phyloP scores from a whole-genome alignment of 2,113 vertebrate genomes.

The Engystomops pustulosus region DNA sequence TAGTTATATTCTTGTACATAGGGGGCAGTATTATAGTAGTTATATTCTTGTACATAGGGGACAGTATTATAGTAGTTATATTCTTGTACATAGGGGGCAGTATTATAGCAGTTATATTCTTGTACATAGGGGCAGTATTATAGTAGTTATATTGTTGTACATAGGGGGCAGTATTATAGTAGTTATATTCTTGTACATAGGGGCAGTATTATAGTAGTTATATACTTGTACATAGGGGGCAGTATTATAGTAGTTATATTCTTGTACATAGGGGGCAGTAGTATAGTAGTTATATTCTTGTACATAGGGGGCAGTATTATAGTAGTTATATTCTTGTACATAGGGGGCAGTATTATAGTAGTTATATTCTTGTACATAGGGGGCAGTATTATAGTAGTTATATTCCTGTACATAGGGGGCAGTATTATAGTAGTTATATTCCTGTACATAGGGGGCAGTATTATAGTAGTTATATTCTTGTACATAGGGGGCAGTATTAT shows the following conservation, averaged over 20 bases:
- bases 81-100: too few relatives aligned
- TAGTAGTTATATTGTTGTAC: constrained; percentile 9
- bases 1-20: neutral
- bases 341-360: neutral
- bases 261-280: neutral
- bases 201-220: constrained; percentile 6
- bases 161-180: constrained; percentile 12
- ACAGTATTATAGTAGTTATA: too few relatives aligned
- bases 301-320: neutral
- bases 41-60: constrained; percentile 6
- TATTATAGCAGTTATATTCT: too few relatives aligned
- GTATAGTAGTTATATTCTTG: neutral
- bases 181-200: constrained; percentile 3
- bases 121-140: neutral
- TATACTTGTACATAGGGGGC: neutral
- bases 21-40: constrained; percentile 5
- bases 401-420: too few relatives aligned
- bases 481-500: too few relatives aligned
- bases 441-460: too few relatives aligned
- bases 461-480: too few relatives aligned
- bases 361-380: too few relatives aligned
- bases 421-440: too few relatives aligned
- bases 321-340: constrained; percentile 3
- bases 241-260: constrained; percentile 18
- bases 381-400: neutral